Base-by-base conservation (phyloP, 2,797 vertebrate species). In the Cynodonichthys magdalenae region DNA sequence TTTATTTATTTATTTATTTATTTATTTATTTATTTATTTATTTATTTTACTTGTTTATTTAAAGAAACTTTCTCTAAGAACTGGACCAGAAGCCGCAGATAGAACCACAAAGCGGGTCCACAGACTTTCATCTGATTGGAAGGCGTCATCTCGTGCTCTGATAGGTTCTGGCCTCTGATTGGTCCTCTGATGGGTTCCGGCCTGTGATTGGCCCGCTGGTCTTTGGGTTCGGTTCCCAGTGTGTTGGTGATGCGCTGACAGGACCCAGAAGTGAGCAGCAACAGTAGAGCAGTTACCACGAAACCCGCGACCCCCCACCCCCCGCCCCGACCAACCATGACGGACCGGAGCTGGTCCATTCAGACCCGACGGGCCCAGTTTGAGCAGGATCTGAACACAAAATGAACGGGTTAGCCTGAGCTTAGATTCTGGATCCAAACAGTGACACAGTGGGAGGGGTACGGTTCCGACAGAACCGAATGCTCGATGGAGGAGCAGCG, bases 401-500 rank as follows among this genome's bases (percentile, higher is more conserved):
- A 68, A 50, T 54, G 44, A 52, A 18, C 7, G 75, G 83, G 76
- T 63, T 64, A 15, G 55, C 55, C 24, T 53, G 6, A 19, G n/a
- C 34, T 59, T 59, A 62, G 10, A 57, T 51, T 63, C 31, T 84
- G 76, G 80, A 84, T 85, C 77, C 72, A 75, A 70, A 79, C 46
- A 36, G 34, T 36, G 7, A 14, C 50, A 63, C 44, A 17, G 45
- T 15, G 50, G 11, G 56, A 9, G 3, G 51, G 57, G 66, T 70
- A 46, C 59, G 67, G 53, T 67, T 79, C 29, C 65, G 59, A 68
- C 69, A 69, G 68, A 59, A 49, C 20, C 36, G 19, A 18, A 67
- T 17, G 19, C 42, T 47, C 61, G 87, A 96, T 96, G 95, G 95
- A 96, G 83, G 95, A 95, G 88, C 95, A 92, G 89, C 91, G 93